Evolutionary conservation across 2,888 invertebrate genomes (phyloP), one percentile per base, ranked within the genome.

Genomic region (Sphaerophoria rueppellii): DNA sequence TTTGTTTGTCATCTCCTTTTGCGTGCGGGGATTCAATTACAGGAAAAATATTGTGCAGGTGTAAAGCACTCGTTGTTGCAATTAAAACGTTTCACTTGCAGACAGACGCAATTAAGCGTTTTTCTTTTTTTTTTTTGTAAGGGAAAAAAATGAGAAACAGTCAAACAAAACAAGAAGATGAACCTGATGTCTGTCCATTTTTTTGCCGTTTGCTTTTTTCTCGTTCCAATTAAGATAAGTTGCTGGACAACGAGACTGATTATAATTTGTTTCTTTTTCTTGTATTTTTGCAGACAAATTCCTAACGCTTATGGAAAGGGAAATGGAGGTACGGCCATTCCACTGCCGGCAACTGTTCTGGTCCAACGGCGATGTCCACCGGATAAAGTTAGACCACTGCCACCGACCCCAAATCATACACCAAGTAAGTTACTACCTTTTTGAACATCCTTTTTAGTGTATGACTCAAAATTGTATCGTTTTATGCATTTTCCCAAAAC

Each of bases 301-400:
- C 93, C 94, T 88, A 94, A 95, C 90, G 93, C 95, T 89, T 93
- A 93, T 87, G 92, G 93, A 61, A 94, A 94, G 89, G 92, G 92
- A 88, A 92, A 93, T 89, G 93, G 93, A 82, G 95, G 95, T 89
- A 95, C 96, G 87, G 95, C 95, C 89, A 96, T 96, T 89, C 96
- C 96, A 74, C 91, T 96, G 89, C 96, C 96, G 55, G 96, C 96
- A 80, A 95, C 96, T 40, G 95, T 96, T 86, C 93, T 95, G 88
- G 96, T 96, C 67, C 94, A 94, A 86, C 93, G 96, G 87, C 93
- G 96, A 91, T 96, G 96, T 88, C 95, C 96, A 71, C 96, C 96
- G 87, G 96, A 96, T 93, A 96, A 96, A 90, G 94, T 94, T 86
- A 94, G 96, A 77, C 96, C 96, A 11, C 93, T 96, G 88, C 95